Conservation (phyloP, 2,113 vertebrate genomes). For the Pollimyrus isidori region DNA sequence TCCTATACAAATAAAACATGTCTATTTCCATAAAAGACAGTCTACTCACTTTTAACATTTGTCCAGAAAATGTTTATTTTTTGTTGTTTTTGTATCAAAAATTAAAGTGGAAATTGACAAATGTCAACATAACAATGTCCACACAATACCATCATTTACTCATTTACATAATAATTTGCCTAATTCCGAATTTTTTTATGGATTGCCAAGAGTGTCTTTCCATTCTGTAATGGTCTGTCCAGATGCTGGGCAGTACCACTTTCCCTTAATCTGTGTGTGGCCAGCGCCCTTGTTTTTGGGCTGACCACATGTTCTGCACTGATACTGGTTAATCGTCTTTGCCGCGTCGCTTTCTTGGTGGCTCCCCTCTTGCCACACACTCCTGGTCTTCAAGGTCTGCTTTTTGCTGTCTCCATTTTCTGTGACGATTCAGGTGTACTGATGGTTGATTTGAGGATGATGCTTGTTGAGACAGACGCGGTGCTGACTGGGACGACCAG, state of each 20-base stretch:
- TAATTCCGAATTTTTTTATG: too few species aligned
- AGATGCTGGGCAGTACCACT: neutral
- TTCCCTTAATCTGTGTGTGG: neutral
- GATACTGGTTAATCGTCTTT: neutral
- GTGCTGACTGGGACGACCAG: neutral
- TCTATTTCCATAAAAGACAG: too few species aligned
- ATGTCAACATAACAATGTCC: neutral
- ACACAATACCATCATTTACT: too few species aligned
- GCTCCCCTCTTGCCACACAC: neutral
- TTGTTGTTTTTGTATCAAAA: neutral
- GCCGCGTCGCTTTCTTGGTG: neutral
- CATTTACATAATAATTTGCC: too few species aligned
- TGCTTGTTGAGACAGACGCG: neutral
- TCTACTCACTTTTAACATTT: too few species aligned
- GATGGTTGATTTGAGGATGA: neutral
- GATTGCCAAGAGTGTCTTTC: neutral
- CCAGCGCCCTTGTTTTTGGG: neutral
- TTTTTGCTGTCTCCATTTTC: neutral
- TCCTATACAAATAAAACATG: neutral
- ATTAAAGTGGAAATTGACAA: neutral
- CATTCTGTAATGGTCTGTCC: neutral
- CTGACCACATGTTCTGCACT: neutral
- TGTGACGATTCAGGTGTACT: neutral
- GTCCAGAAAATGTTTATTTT: neutral
- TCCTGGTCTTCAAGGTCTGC: neutral